Evolutionary conservation across 2,113 vertebrate genomes (phyloP).

Genomic region (Lichenostomus cassidix): DNA sequence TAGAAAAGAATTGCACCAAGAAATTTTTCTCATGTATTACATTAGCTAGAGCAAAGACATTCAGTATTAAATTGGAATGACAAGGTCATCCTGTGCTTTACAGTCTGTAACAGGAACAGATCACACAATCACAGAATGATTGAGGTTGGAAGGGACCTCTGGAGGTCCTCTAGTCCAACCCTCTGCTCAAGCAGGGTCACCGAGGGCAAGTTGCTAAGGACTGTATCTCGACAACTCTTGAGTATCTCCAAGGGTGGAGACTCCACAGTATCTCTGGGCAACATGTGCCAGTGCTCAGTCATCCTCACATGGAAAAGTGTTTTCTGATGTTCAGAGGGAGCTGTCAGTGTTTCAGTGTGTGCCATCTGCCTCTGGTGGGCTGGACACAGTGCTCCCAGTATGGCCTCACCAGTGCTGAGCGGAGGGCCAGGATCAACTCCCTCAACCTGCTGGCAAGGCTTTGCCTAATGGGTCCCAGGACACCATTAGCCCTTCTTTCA

Average conservation of each 20-base stretch:
- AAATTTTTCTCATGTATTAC: background rate
- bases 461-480: background rate
- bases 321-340: background rate
- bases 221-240: background rate
- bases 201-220: background rate
- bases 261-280: background rate
- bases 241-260: background rate
- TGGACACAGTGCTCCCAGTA: background rate
- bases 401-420: background rate
- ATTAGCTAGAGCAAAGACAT: background rate
- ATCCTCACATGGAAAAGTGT: background rate
- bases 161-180: background rate
- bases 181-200: background rate
- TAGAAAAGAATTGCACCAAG: background rate
- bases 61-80: background rate
- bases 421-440: background rate
- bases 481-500: background rate
- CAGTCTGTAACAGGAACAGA: background rate
- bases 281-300: background rate
- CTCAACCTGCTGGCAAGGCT: background rate
- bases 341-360: background rate
- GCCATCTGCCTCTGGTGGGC: background rate
- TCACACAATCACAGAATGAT: background rate
- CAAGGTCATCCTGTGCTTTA: background rate
- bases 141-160: background rate